Evolutionary conservation across 2,797 vertebrate genomes (phyloP).

Genomic region (Oreochromis grahami): DNA sequence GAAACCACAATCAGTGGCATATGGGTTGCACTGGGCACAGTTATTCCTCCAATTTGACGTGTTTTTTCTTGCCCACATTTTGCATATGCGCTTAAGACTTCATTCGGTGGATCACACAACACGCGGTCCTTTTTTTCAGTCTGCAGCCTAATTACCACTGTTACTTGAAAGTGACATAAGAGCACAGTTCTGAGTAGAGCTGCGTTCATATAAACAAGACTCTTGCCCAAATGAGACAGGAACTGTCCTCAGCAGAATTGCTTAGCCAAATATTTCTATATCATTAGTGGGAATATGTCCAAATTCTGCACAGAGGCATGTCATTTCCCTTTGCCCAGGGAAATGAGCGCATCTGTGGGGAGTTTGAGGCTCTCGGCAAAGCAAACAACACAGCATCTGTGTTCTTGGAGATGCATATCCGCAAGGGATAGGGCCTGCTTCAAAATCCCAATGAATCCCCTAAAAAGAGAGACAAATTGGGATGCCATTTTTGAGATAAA

Average conservation of each 20-base stretch:
- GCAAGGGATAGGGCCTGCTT: slow-evolving; percentile 17
- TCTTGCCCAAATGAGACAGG: slow-evolving; percentile 28
- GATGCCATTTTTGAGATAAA: slow-evolving; percentile 42
- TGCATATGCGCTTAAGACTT: neutral
- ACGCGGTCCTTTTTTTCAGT: neutral
- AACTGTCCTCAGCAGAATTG: slow-evolving; percentile 30
- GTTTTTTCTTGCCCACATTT: neutral
- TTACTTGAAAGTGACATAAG: slow-evolving; percentile 25
- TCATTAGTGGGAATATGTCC: slow-evolving; percentile 60
- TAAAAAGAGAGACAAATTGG: slow-evolving; percentile 40
- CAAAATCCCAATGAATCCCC: slow-evolving; percentile 30
- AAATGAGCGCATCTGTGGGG: slow-evolving; percentile 54
- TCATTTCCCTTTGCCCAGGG: slow-evolving; percentile 29
- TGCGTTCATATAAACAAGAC: slow-evolving; percentile 22
- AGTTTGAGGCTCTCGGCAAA: slow-evolving; percentile 24
- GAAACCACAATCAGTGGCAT: slow-evolving; percentile 30
- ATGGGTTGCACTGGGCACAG: slow-evolving; percentile 11
- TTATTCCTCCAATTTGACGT: slow-evolving; percentile 12
- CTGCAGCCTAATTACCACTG: slow-evolving; percentile 37
- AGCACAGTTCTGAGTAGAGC: slow-evolving; percentile 12
- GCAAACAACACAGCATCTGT: slow-evolving; percentile 55
- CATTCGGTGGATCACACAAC: slow-evolving; percentile 4
- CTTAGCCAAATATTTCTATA: slow-evolving; percentile 31
- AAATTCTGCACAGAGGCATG: slow-evolving; percentile 38
- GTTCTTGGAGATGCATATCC: slow-evolving; percentile 47